Evolutionary conservation across 2,797 vertebrate genomes (phyloP), one percentile per base, ranked within the genome.

Genomic region (Eutrigla gurnardus): DNA sequence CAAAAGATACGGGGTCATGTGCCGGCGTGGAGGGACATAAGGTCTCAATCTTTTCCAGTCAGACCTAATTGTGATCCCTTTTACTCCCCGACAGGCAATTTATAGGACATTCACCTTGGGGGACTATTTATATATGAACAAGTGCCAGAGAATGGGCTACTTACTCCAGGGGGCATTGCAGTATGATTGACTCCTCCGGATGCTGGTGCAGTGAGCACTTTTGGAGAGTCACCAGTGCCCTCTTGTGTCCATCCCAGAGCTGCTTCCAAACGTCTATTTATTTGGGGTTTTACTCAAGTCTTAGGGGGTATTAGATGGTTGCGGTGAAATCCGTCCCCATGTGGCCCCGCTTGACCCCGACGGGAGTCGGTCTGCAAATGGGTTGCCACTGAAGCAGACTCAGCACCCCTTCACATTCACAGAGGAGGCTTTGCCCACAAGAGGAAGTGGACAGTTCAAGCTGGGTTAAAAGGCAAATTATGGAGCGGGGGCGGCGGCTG

Each of bases 121-220:
- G 77, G 84, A 82, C 80, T 82, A 80, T 91, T 92, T 90, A 91
- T 91, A 89, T 85, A 85, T 70, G 77, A 87, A 82, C 81, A 88
- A 74, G 84, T 82, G 57, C 66, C 73, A 73, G 85, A 80, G 81
- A 89, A 80, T 80, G 54, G 77, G 68, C 71, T 63, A 57, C 80
- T 86, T 80, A 84, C 75, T 88, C 77, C 66, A 80, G 40, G 67
- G 84, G 81, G 72, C 81, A 85, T 78, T 84, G 86, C 86, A 77
- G 83, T 62, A 71, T 70, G 85, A 88, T 80, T 83, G 83, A 87
- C 78, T 85, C 33, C 47, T 17, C 18, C n/a, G 49, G 18, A 37
- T 40, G 57, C 49, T 59, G 25, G 54, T 57, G 49, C 40, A 40
- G 36, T 1, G 12, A 40, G 63, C 0, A 25, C 45, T 81, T 69